Evolutionary conservation across 2,113 vertebrate genomes (phyloP).

Genomic region (Gymnocephalus cernua): DNA sequence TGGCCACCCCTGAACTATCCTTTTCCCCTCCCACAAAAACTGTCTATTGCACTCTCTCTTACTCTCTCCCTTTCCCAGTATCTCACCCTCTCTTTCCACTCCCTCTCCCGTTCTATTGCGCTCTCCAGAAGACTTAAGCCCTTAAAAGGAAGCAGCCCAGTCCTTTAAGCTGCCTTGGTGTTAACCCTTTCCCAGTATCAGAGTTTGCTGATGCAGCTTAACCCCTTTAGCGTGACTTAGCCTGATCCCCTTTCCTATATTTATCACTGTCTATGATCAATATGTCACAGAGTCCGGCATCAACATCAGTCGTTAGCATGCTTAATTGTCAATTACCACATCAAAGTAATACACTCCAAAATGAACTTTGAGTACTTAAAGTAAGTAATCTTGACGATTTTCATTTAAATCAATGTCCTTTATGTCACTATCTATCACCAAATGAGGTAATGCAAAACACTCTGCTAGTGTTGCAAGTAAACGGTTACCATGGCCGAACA

Average conservation of each 20-base stretch:
- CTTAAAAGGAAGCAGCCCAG: slow-evolving; percentile 81
- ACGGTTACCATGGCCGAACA: too few species aligned
- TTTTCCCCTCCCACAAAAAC: slow-evolving; percentile 41
- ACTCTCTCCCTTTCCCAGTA: slow-evolving; percentile 57
- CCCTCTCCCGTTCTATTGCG: slow-evolving; percentile 15
- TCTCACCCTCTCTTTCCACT: slow-evolving; percentile 15
- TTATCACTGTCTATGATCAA: not conserved
- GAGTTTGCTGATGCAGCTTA: slow-evolving; percentile 27
- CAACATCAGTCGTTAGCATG: not conserved
- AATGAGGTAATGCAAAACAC: too few species aligned
- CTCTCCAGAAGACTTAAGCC: slow-evolving; percentile 65
- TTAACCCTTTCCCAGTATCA: slow-evolving; percentile 66
- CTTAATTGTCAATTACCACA: too few species aligned
- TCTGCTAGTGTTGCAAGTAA: too few species aligned
- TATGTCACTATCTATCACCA: too few species aligned
- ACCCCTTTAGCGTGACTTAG: slow-evolving; percentile 16
- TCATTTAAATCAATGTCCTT: too few species aligned
- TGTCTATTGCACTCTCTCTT: not conserved
- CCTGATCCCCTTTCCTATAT: not conserved
- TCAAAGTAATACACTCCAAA: not conserved
- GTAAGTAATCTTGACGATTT: too few species aligned
- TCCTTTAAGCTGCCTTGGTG: slow-evolving; percentile 52
- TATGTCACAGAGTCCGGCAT: not conserved
- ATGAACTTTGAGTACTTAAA: not conserved
- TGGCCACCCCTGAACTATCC: too few species aligned